Evolutionary conservation across 2,888 invertebrate genomes (phyloP), one percentile per base, ranked within the genome.

Genomic region (Nymphalis c-album): DNA sequence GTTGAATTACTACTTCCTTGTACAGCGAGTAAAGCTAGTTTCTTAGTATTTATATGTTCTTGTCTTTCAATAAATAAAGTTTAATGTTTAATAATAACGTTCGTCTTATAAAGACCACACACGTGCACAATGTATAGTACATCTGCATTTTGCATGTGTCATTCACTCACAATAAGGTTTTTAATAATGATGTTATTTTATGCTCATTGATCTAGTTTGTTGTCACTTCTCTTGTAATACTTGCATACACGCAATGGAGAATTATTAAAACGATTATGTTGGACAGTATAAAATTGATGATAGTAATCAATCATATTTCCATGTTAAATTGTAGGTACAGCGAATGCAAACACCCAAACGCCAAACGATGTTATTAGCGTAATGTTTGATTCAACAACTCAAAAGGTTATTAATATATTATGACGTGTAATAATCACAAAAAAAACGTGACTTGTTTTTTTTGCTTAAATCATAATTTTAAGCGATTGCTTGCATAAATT

Each of bases 1-100:
- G 59, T 61, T 53, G 55, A 53, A 62, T 55, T 59, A 59, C 51
- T 22, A 62, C 64, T 70, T 67, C 62, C 62, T 60, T 66, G 62
- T 60, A 57, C 2, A 57, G 57, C 57, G n/a, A 57, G 57, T 18
- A 57, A 18, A 57, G 57, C 57, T 55, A 17, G 53, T 55, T 55
- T 55, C 17, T 26, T n/a, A 55, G 17, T 55, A 17, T 31, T 55
- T 26, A n/a, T 55, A 31, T 31, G 31, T 55, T 7, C 26, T 31
- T 51, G 20, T 16, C 13, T 55, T 55, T 17, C 22, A 40, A 55
- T 53, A 53, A 13, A 53, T 26, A 17, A 53, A 53, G 17, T 26
- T 26, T 26, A 53, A 53, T 53, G 16, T 20, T 53, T 26, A 26
- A 53, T 26, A 53, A 26, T 26, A 53, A 53, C 26, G 53, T 16